Percentiles rank a stretch among this genome's conserved stretches.
Evolutionary conservation across 2,888 invertebrate species (phyloP).

Genomic region (Muscina levida): DNA sequence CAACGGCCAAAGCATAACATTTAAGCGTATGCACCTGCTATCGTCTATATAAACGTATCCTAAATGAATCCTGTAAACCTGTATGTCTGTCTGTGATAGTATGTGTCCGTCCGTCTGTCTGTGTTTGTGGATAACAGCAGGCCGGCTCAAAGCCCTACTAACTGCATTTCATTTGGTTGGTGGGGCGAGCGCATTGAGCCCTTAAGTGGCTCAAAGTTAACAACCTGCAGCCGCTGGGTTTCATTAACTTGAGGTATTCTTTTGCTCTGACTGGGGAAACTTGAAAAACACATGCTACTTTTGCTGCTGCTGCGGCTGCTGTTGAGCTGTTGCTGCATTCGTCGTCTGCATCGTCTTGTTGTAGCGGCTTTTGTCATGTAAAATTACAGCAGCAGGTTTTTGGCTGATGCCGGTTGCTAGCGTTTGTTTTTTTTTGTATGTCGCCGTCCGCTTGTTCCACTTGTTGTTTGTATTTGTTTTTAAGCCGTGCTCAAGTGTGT

Average conservation of each 20-base stretch:
- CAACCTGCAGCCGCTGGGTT: slow-evolving; percentile 31
- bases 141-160: slow-evolving; percentile 59
- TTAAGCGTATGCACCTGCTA: slow-evolving; percentile 63
- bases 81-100: slow-evolving; percentile 51
- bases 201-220: slow-evolving; percentile 61
- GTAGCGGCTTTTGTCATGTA: slow-evolving; percentile 65
- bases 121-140: slow-evolving; percentile 56
- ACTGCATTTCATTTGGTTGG: slow-evolving; percentile 49
- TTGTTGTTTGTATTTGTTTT: slow-evolving; percentile 1
- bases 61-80: slow-evolving; percentile 66
- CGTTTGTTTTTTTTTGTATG: slow-evolving; percentile 52
- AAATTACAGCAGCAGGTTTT: slow-evolving; percentile 61
- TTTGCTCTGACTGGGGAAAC: slow-evolving; percentile 29
- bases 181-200: slow-evolving; percentile 51
- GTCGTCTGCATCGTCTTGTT: no score
- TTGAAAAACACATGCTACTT: slow-evolving; percentile 60
- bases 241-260: slow-evolving; percentile 62
- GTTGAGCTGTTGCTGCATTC: background rate
- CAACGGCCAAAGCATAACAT: slow-evolving; percentile 31
- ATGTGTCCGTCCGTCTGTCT: slow-evolving; percentile 40
- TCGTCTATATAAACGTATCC: slow-evolving; percentile 35
- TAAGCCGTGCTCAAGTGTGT: no score
- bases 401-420: no score
- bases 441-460: no score
- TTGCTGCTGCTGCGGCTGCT: slow-evolving; percentile 4